Conservation (phyloP, 2,113 vertebrate species). For the Microcebus lehilahytsara region DNA sequence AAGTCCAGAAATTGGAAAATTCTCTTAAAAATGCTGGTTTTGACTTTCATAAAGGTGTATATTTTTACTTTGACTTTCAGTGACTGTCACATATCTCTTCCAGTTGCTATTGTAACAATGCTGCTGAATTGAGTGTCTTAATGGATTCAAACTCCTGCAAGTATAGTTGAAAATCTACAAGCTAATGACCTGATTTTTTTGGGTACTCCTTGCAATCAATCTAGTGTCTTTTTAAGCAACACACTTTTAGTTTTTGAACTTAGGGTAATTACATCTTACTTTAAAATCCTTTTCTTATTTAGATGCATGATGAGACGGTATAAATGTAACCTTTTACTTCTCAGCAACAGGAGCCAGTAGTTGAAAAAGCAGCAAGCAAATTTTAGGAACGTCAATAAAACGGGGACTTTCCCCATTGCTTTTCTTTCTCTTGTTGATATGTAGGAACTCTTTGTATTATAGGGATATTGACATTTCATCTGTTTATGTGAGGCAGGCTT, state of each 20-base stretch:
- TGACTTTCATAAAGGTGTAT: not conserved
- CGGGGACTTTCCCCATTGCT: not conserved
- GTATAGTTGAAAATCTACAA: constrained; percentile 58
- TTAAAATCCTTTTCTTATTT: constrained; percentile 75
- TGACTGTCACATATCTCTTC: constrained; percentile 16
- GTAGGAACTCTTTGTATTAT: not conserved
- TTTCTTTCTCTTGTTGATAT: not conserved
- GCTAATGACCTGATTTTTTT: constrained; percentile 51
- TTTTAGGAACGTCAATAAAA: not conserved
- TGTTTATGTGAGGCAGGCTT: not conserved
- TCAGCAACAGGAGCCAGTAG: not conserved
- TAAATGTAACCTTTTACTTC: constrained; percentile 30
- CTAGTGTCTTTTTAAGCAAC: constrained; percentile 61
- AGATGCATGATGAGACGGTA: constrained; percentile 43
- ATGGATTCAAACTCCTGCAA: constrained; percentile 62
- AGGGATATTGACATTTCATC: not conserved
- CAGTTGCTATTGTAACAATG: not conserved
- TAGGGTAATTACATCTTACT: constrained; percentile 76
- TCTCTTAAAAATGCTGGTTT: constrained; percentile 39
- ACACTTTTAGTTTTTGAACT: constrained; percentile 68
- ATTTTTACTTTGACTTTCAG: not conserved
- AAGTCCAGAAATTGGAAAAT: not conserved
- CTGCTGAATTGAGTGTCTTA: constrained; percentile 38
- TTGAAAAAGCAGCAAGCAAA: not conserved
- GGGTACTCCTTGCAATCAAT: constrained; percentile 68